These are phyloP conservation scores for Geodia barretti DNA, from an alignment of 37 sponge, comb jelly and placozoan genomes.

Conservation along the genomic window DNA sequence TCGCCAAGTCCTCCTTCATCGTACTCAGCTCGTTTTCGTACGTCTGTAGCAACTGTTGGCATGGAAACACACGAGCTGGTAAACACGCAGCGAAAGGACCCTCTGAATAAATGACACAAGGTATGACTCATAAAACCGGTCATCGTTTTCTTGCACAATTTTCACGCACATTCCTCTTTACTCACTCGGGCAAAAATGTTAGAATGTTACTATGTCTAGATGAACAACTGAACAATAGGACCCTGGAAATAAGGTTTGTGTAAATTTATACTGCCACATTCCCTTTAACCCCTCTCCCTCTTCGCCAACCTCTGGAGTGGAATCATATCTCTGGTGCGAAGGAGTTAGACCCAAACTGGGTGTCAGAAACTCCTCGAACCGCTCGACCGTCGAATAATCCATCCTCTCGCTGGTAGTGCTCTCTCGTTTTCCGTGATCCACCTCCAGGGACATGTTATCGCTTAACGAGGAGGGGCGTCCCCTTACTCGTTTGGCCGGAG, in stretches of 20 bases:
- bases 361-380: too few species aligned
- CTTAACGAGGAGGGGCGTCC: constrained; percentile 2
- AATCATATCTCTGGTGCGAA: not conserved
- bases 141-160: too few species aligned
- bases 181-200: too few species aligned
- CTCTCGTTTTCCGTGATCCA: not conserved
- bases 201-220: too few species aligned
- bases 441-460: not conserved
- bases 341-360: constrained; percentile 1
- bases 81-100: too few species aligned
- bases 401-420: constrained; percentile 34
- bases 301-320: constrained; percentile 72
- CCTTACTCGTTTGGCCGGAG: not conserved
- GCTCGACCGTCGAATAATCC: constrained; percentile 21
- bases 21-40: constrained; percentile 59
- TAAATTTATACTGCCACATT: not conserved
- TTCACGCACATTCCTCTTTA: too few species aligned
- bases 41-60: constrained; percentile 45
- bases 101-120: too few species aligned
- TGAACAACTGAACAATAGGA: too few species aligned
- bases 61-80: too few species aligned
- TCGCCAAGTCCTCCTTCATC: constrained; percentile 45
- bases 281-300: not conserved
- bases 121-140: too few species aligned
- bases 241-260: not conserved